Evolutionary conservation across 2,888 invertebrate genomes (phyloP).

Genomic region (Euzophera pinguis): DNA sequence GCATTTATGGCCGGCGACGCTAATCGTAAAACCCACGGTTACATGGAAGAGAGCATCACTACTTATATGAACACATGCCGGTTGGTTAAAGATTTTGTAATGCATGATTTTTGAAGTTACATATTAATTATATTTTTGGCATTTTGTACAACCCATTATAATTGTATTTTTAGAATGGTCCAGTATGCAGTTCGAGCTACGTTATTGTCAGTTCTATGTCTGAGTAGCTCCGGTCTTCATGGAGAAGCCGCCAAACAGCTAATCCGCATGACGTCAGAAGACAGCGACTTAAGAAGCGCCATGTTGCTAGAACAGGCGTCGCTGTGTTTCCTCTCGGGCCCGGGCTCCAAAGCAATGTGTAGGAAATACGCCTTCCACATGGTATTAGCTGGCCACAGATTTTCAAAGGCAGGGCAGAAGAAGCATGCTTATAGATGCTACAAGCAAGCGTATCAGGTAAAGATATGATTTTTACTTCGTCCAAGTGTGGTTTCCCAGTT

Average conservation of each 20-base stretch:
- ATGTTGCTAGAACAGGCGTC: slow-evolving; percentile 96
- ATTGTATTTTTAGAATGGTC: slow-evolving; percentile 82
- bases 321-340: slow-evolving; percentile 88
- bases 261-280: slow-evolving; percentile 97
- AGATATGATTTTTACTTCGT: no score
- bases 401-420: slow-evolving; percentile 94
- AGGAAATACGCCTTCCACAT: slow-evolving; percentile 98
- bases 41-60: slow-evolving; percentile 96
- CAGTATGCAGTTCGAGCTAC: slow-evolving; percentile 96
- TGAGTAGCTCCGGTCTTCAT: slow-evolving; percentile 87
- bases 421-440: slow-evolving; percentile 96
- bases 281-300: slow-evolving; percentile 97
- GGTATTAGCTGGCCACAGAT: slow-evolving; percentile 97
- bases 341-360: slow-evolving; percentile 84
- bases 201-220: slow-evolving; percentile 91
- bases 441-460: slow-evolving; percentile 92
- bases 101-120: background rate
- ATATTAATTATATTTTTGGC: no score
- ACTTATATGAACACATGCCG: slow-evolving; percentile 95
- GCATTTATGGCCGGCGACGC: slow-evolving; percentile 93
- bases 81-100: slow-evolving; percentile 56
- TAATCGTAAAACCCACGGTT: slow-evolving; percentile 88
- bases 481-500: no score
- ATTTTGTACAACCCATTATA: no score
- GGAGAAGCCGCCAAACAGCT: slow-evolving; percentile 97